phyloP scores from a whole-genome alignment of 2,113 vertebrate species.

The Onychostruthus taczanowskii region DNA sequence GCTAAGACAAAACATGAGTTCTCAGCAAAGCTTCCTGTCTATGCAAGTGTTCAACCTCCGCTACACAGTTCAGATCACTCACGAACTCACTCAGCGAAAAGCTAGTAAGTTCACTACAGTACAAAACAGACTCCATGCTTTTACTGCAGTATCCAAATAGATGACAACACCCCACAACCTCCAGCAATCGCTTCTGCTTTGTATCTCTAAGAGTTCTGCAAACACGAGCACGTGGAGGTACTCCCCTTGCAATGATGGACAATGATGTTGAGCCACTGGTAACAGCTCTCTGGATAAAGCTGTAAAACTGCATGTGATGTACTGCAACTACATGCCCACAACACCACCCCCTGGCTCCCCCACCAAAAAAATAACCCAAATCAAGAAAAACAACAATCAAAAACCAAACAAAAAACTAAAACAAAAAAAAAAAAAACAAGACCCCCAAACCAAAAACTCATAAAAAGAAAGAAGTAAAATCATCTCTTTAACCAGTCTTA shows the following conservation, averaged over 20 bases:
- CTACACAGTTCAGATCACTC: background rate
- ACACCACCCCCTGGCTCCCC: rapidly evolving
- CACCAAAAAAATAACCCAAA: background rate
- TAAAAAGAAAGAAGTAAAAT: background rate
- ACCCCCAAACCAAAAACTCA: background rate
- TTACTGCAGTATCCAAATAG: background rate
- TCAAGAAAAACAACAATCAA: background rate
- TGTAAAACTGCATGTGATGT: background rate
- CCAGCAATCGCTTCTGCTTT: background rate
- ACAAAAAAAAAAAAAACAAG: background rate
- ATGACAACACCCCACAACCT: background rate
- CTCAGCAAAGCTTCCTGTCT: background rate
- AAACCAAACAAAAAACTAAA: background rate
- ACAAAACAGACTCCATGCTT: background rate
- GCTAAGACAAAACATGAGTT: background rate
- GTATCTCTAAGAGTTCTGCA: background rate
- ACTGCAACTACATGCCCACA: background rate
- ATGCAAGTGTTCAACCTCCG: background rate
- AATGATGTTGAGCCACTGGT: background rate
- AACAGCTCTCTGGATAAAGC: background rate
- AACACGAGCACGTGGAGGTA: background rate
- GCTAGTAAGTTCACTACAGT: background rate
- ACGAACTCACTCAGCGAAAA: background rate
- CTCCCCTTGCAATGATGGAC: too few relatives aligned
- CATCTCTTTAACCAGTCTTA: background rate